Evolutionary conservation across 2,888 invertebrate genomes (phyloP), one percentile per base, ranked within the genome.

Genomic region (Craniophora ligustri): DNA sequence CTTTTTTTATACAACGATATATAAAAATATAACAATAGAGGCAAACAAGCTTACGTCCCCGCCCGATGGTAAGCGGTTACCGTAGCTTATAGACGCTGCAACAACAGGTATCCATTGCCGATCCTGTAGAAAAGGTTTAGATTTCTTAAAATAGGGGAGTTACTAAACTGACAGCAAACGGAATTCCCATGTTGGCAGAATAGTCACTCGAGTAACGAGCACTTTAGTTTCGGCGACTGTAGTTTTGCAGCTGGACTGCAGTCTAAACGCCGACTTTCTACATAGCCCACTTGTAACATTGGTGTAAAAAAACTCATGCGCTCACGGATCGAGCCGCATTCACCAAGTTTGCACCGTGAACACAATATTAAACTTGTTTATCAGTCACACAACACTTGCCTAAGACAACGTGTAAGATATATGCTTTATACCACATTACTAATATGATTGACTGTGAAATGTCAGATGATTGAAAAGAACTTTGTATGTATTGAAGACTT

Each of bases 331-430:
- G 11, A 23, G 14, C 30, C 47, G 31, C 14, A 15, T 26, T 32
- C 18, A n/a, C 51, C 48, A 32, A 40, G 30, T 36, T 47, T 34
- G 15, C 36, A 46, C 28, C 47, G 32, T 48, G 45, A 40, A 57
- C 30, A 49, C 28, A 57, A 67, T 26, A 21, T 51, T 39, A 26
- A 54, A 41, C 32, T 35, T 15, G 39, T 30, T 28, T 21, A 31
- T 26, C 39, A 51, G 19, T n/a, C 45, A 45, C 47, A 51, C 64
- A 53, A 19, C 42, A 50, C 36, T 46, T 32, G 16, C 31, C 11
- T 40, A 48, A 47, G 26, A 55, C 23, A 57, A 36, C 34, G 15
- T 44, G 50, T 39, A 50, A 35, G 32, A 41, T 4, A 35, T n/a
- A 30, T 30, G 1, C 35, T 44, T 34, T 28, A 39, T 39, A 39